A percentile compares a stretch with the other conserved stretches of the same genome.
Evolutionary conservation across 2,888 invertebrate genomes (phyloP).

Genomic region (Netelia inedita): DNA sequence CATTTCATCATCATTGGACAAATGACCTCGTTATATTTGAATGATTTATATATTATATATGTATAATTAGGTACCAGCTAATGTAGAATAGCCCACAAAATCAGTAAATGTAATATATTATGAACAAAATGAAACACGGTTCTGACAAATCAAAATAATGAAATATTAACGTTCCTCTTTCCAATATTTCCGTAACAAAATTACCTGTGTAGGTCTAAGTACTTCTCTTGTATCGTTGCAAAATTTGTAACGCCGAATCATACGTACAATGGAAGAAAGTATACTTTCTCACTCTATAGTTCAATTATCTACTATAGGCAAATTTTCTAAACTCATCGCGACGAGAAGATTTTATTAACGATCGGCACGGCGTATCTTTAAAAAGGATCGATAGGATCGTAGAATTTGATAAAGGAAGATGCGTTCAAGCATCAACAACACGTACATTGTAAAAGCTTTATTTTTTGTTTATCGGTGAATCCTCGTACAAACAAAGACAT

Average conservation of each 20-base stretch:
- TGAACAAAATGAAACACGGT: constrained; percentile 69
- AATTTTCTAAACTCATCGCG: background rate
- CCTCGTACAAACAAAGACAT: constrained; percentile 60
- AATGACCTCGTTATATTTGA: constrained; percentile 73
- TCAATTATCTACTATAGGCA: background rate
- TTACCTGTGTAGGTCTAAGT: background rate
- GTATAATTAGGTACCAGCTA: constrained; percentile 72
- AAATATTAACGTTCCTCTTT: constrained; percentile 13
- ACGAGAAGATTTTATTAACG: background rate
- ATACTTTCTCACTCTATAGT: background rate
- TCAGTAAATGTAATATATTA: constrained; percentile 76
- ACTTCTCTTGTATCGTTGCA: background rate
- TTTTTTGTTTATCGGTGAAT: constrained; percentile 64
- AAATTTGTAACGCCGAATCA: background rate
- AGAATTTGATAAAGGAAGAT: background rate
- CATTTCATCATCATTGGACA: constrained; percentile 68
- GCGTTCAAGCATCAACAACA: background rate
- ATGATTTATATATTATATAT: constrained; percentile 74
- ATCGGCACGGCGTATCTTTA: too few species aligned
- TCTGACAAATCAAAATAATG: constrained; percentile 62
- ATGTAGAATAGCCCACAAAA: constrained; percentile 70
- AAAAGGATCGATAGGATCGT: too few species aligned
- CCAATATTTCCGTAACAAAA: background rate
- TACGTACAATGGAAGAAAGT: background rate
- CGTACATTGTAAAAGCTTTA: constrained; percentile 68